Conservation (phyloP, 2,797 vertebrate genomes). For the Rhynchonycteris naso region DNA sequence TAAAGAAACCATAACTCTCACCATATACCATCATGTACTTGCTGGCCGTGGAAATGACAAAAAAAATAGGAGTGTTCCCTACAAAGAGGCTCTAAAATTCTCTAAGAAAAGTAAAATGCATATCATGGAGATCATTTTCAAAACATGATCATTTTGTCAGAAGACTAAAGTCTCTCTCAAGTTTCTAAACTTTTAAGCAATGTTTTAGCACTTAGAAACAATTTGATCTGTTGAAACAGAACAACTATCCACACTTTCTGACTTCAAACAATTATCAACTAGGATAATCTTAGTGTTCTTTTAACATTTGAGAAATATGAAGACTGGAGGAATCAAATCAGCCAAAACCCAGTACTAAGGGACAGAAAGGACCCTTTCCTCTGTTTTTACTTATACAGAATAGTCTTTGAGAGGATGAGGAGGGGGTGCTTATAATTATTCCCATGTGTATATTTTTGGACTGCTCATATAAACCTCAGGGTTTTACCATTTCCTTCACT, state of each 20-base stretch:
- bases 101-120: neutral
- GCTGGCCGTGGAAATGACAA: neutral
- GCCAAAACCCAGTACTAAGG: neutral
- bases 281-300: conserved; percentile 7
- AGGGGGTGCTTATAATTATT: neutral
- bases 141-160: conserved; percentile 9
- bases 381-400: conserved; percentile 1
- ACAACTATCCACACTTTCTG: neutral
- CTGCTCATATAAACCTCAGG: neutral
- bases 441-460: neutral
- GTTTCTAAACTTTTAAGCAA: conserved; percentile 40
- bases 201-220: neutral
- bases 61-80: neutral
- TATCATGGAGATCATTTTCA: neutral
- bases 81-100: neutral
- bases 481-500: neutral
- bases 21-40: neutral
- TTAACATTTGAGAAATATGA: conserved; percentile 20
- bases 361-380: conserved; percentile 18
- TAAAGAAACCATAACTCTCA: neutral
- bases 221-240: conserved; percentile 7
- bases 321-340: neutral
- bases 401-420: neutral
- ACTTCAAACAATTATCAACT: conserved; percentile 1
- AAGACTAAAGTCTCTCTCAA: conserved; percentile 5